Conservation (phyloP, 1,140 invertebrate genomes). For the Lepidurus couesii region DNA sequence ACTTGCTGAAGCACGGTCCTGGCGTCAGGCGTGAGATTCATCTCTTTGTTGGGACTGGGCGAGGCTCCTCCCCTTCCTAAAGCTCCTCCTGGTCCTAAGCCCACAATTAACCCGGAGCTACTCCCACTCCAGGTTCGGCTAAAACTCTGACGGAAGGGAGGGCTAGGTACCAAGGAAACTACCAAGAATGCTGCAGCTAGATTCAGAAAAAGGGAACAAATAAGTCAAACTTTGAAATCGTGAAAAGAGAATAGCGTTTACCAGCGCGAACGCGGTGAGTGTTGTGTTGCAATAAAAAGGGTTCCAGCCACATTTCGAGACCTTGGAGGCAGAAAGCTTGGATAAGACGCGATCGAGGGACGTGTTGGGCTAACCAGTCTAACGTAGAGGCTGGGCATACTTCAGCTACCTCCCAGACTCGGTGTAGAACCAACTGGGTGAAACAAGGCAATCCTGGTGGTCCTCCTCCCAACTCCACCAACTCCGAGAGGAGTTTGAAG, state of each 20-base stretch:
- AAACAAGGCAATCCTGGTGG: slow-evolving; percentile 77
- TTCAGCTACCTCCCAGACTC: slow-evolving; percentile 85
- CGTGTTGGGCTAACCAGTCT: slow-evolving; percentile 81
- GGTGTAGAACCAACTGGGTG: slow-evolving; percentile 75
- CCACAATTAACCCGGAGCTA: not conserved
- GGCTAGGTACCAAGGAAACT: not conserved
- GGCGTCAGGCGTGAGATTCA: not conserved
- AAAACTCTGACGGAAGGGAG: slow-evolving; percentile 8
- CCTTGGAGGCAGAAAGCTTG: slow-evolving; percentile 81
- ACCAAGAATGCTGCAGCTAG: slow-evolving; percentile 21
- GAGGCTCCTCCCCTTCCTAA: not conserved
- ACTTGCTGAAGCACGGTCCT: not conserved
- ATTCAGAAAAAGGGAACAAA: not conserved
- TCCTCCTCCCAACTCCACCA: slow-evolving; percentile 64
- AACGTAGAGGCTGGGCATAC: slow-evolving; percentile 81
- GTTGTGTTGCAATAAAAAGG: slow-evolving; percentile 75
- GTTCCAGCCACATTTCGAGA: slow-evolving; percentile 81
- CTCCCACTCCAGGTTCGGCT: slow-evolving; percentile 11
- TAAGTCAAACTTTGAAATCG: no score
- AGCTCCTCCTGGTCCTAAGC: not conserved
- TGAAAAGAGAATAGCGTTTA: not conserved
- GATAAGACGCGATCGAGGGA: slow-evolving; percentile 50
- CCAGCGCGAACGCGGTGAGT: slow-evolving; percentile 73
- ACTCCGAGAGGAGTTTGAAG: slow-evolving; percentile 77
- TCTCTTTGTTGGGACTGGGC: not conserved